phyloP scores from a whole-genome alignment of 2,113 vertebrate genomes.

The Pelobates fuscus region DNA sequence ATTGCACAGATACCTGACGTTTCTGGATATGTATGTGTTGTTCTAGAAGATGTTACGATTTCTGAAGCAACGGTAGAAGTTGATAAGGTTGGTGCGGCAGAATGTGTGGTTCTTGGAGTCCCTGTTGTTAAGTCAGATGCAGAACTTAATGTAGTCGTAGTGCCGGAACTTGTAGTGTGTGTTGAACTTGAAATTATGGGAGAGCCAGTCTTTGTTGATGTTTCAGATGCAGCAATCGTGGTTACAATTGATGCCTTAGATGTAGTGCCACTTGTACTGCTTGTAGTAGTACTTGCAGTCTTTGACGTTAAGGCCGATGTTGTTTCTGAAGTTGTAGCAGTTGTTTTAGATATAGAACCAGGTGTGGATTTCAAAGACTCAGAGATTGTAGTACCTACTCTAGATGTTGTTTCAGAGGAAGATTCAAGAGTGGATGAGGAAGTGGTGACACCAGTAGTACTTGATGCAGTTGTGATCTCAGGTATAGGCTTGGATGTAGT shows the following conservation, averaged over 20 bases:
- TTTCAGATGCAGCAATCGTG: background rate
- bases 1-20: background rate
- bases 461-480: too few relatives aligned
- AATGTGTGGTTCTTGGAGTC: background rate
- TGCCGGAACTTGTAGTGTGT: background rate
- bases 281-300: conserved; percentile 3
- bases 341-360: background rate
- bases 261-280: background rate
- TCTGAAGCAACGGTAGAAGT: background rate
- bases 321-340: background rate
- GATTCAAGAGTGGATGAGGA: too few relatives aligned
- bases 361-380: background rate
- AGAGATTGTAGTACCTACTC: too few relatives aligned
- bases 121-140: background rate
- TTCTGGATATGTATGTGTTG: background rate
- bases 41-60: background rate
- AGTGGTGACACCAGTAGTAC: too few relatives aligned
- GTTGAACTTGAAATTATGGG: too few relatives aligned
- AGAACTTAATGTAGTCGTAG: background rate
- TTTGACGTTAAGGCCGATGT: conserved; percentile 11
- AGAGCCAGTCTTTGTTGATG: background rate
- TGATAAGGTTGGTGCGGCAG: background rate
- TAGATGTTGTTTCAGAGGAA: background rate
- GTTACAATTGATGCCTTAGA: background rate
- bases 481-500: too few relatives aligned